Conservation (phyloP, 2,113 vertebrate genomes). For the Orcinus orca region DNA sequence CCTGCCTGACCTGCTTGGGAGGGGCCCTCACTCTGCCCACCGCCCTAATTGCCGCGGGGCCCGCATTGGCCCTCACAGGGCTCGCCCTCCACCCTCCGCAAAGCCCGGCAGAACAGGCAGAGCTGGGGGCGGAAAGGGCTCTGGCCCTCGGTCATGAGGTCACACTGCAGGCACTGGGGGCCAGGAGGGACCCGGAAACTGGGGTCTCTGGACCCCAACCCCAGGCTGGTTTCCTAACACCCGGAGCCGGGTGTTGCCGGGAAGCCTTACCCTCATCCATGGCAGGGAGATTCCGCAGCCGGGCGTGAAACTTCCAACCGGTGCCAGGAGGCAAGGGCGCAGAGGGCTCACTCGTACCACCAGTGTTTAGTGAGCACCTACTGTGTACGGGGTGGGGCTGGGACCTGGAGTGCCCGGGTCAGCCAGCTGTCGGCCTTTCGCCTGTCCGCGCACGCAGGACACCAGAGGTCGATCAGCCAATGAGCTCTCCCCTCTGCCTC, state of each 20-base stretch:
- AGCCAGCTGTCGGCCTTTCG: not conserved
- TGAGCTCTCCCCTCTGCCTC: not conserved
- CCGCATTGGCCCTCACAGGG: fast-evolving
- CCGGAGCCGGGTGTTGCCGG: fast-evolving
- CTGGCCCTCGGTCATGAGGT: not conserved
- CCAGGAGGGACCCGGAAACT: not conserved
- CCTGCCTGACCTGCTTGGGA: not conserved
- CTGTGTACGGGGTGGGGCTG: not conserved
- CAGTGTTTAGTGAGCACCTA: not conserved
- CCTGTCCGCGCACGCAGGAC: not conserved
- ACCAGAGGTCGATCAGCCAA: not conserved
- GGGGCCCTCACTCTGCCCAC: not conserved
- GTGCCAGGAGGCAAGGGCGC: not conserved
- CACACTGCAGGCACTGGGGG: not conserved
- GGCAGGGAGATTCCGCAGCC: not conserved
- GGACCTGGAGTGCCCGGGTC: not conserved
- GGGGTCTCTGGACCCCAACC: not conserved
- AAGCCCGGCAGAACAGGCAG: not conserved
- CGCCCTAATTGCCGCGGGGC: fast-evolving
- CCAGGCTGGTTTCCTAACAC: not conserved
- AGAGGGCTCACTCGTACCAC: not conserved
- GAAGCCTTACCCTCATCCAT: fast-evolving
- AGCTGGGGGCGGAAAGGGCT: not conserved
- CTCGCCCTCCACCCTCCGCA: not conserved
- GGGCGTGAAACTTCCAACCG: fast-evolving